Percentiles rank a stretch among this genome's conserved stretches.
Evolutionary conservation across 2,888 invertebrate genomes (phyloP).

Genomic region (Ichneumoninae sp.): DNA sequence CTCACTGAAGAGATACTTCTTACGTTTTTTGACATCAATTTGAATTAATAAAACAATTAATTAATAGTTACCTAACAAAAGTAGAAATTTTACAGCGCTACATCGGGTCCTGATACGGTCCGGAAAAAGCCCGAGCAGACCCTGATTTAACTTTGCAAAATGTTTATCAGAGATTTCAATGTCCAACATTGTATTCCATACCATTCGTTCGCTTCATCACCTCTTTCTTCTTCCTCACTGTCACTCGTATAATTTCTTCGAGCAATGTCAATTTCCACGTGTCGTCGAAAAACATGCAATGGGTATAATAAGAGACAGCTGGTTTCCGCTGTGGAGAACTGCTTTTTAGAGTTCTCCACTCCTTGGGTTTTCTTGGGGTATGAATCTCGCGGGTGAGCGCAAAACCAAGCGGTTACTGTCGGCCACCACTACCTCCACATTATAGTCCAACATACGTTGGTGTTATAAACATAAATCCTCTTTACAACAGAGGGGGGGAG

Average conservation of each 20-base stretch:
- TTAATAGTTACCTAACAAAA: too few relatives aligned
- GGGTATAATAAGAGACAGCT: slow-evolving; percentile 22
- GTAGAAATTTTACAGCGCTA: too few relatives aligned
- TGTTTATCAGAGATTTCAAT: neutral
- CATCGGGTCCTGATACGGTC: too few relatives aligned
- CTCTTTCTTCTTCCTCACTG: neutral
- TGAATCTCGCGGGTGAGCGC: slow-evolving; percentile 27
- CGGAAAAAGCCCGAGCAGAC: too few relatives aligned
- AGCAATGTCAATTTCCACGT: neutral
- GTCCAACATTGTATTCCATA: neutral
- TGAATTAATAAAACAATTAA: too few relatives aligned
- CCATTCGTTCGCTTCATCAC: neutral
- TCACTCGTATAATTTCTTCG: neutral
- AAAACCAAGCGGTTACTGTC: slow-evolving; percentile 40
- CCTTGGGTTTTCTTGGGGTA: slow-evolving; percentile 15
- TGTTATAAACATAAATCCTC: slow-evolving; percentile 66
- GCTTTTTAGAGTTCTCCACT: slow-evolving; percentile 27
- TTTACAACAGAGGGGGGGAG: slow-evolving; percentile 52
- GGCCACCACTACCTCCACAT: slow-evolving; percentile 10
- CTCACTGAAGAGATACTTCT: neutral
- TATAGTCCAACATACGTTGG: slow-evolving; percentile 29
- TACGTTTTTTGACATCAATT: neutral
- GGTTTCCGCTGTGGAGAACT: neutral
- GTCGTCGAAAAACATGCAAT: neutral
- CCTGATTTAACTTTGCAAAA: neutral